phyloP scores from a whole-genome alignment of 2,888 invertebrate genomes.

The Plebejus anna region DNA sequence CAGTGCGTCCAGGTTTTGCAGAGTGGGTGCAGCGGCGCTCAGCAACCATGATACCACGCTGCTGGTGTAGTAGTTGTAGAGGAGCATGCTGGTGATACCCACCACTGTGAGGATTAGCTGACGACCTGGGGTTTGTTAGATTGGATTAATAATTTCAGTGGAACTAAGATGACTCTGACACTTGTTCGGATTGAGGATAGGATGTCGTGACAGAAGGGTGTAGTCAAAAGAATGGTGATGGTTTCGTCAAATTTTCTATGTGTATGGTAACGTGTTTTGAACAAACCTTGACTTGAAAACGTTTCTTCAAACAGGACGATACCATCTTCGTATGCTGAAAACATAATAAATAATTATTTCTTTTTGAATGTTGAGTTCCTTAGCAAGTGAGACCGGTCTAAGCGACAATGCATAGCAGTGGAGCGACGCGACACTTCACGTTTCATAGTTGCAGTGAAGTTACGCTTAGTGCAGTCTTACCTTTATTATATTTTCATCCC shows the following conservation, averaged over 20 bases:
- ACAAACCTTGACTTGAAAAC: constrained; percentile 60
- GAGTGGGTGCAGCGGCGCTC: constrained; percentile 66
- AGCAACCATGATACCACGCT: constrained; percentile 81
- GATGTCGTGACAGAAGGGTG: too few species aligned
- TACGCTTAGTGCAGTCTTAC: too few species aligned
- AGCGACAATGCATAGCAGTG: too few species aligned
- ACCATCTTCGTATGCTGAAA: constrained; percentile 66
- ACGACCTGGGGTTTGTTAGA: constrained; percentile 48
- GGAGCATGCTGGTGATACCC: constrained; percentile 66
- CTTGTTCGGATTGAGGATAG: background rate
- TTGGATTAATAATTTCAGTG: background rate
- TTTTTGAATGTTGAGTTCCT: too few species aligned
- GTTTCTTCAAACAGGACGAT: constrained; percentile 47
- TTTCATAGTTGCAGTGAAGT: too few species aligned
- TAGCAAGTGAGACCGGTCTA: too few species aligned
- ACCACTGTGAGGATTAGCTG: constrained; percentile 56
- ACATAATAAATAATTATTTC: constrained; percentile 25
- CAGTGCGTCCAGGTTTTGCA: constrained; percentile 69
- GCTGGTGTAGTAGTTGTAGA: constrained; percentile 81
- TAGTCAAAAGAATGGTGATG: background rate
- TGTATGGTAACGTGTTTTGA: background rate
- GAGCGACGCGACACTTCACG: too few species aligned
- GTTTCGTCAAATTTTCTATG: background rate
- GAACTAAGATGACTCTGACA: background rate
- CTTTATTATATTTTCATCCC: too few species aligned